phyloP scores from a whole-genome alignment of 1,140 invertebrate species.

The Vollenhovia emeryi region DNA sequence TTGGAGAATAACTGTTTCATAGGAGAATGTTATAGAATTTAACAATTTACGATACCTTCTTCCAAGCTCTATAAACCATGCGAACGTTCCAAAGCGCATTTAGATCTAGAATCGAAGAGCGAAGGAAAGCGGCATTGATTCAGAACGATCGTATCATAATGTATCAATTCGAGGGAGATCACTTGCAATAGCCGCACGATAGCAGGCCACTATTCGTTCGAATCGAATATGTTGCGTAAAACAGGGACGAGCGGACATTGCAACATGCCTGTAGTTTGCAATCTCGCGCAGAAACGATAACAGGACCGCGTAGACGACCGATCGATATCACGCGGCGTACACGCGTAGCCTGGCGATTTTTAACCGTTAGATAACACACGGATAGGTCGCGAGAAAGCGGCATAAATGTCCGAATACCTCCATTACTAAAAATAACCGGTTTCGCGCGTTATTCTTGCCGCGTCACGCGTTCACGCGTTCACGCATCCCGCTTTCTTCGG shows the following conservation, averaged over 20 bases:
- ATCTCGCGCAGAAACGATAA: conserved; percentile 7
- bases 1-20: too few relatives aligned
- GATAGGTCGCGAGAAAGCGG: conserved; percentile 7
- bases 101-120: not conserved
- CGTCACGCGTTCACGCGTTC: conserved; percentile 18
- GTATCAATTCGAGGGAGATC: not conserved
- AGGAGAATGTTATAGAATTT: too few relatives aligned
- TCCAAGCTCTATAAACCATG: not conserved
- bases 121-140: not conserved
- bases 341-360: not conserved
- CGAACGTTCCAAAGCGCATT: not conserved
- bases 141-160: not conserved
- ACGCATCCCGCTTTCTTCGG: conserved; percentile 36
- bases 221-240: not conserved
- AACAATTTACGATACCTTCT: too few relatives aligned
- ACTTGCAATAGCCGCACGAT: not conserved
- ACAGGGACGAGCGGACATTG: not conserved
- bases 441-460: conserved; percentile 5
- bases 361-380: conserved; percentile 9
- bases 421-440: conserved; percentile 41
- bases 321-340: not conserved
- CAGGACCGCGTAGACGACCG: not conserved
- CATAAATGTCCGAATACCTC: conserved; percentile 14
- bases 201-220: not conserved
- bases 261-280: not conserved